These are phyloP conservation scores for Nephotettix cincticeps DNA, from an alignment of 1,140 invertebrate species.

Conservation along the genomic window DNA sequence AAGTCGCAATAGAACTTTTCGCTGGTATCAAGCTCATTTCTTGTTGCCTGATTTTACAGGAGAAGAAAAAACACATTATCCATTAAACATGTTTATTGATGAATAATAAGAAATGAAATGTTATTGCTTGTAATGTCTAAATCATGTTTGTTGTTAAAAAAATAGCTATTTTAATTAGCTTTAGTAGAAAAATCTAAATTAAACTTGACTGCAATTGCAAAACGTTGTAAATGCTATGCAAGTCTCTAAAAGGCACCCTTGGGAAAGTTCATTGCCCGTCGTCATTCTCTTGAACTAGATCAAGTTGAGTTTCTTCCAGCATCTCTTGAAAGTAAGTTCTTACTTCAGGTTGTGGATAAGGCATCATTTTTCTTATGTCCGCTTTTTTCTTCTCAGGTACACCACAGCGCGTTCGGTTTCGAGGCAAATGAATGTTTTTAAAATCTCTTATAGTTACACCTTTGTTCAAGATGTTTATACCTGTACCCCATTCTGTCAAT, in stretches of 20 bases:
- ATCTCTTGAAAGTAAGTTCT: not conserved
- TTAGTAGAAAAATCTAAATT: not conserved
- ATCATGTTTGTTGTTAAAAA: conserved; percentile 3
- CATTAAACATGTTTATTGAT: not conserved
- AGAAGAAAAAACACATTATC: not conserved
- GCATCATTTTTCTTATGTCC: not conserved
- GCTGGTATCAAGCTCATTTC: too few relatives aligned
- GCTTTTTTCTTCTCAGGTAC: not conserved
- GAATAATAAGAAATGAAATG: not conserved
- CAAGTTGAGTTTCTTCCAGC: not conserved
- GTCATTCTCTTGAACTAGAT: not conserved
- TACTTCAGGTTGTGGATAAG: conserved; percentile 11
- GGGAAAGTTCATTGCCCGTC: conserved; percentile 1
- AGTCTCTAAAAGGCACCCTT: not conserved
- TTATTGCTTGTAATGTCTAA: not conserved
- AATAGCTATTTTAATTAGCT: not conserved
- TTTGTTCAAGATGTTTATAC: conserved; percentile 4
- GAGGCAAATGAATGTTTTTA: not conserved
- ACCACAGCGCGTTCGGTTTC: not conserved
- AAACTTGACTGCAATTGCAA: too few relatives aligned
- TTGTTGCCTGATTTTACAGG: not conserved
- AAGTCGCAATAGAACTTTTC: too few relatives aligned
- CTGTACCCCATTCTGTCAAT: conserved; percentile 1
- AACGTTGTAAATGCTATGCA: not conserved
- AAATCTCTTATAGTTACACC: not conserved